Percentiles rank a stretch among this genome's conserved stretches.
These are phyloP conservation scores for Tonatia bakeri DNA, from an alignment of 2,113 vertebrate genomes.

Conservation along the genomic window DNA sequence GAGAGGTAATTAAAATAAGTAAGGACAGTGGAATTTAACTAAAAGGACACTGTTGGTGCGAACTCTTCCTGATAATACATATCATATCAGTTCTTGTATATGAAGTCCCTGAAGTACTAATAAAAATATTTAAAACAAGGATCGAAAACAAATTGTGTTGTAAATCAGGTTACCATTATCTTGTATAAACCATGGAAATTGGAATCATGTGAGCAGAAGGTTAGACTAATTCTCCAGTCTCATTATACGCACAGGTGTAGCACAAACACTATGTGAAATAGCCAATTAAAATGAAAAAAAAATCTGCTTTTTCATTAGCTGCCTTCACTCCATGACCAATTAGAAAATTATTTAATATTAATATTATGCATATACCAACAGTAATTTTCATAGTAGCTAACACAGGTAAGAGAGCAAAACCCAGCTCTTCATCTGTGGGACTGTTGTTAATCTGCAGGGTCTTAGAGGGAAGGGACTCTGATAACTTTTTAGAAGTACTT, in stretches of 20 bases:
- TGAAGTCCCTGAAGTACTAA: constrained; percentile 55
- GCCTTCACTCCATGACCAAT: constrained; percentile 94
- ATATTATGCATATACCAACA: constrained; percentile 92
- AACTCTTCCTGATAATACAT: constrained; percentile 30
- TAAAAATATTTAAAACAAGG: constrained; percentile 68
- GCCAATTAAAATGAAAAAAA: constrained; percentile 94
- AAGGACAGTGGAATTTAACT: not conserved
- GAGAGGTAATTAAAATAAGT: constrained; percentile 62
- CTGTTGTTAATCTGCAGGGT: not conserved
- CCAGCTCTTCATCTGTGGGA: constrained; percentile 8
- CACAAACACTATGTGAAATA: constrained; percentile 90
- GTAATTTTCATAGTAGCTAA: constrained; percentile 86
- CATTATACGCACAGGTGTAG: constrained; percentile 96
- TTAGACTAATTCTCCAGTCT: constrained; percentile 91
- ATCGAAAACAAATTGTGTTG: constrained; percentile 73
- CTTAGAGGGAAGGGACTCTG: not conserved
- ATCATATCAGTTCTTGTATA: constrained; percentile 63
- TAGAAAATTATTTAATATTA: constrained; percentile 94
- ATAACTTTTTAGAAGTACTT: not conserved
- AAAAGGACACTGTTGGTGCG: not conserved
- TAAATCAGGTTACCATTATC: constrained; percentile 84
- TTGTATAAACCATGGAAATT: constrained; percentile 87
- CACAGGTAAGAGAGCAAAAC: constrained; percentile 66
- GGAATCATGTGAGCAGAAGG: constrained; percentile 90
- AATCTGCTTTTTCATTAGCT: constrained; percentile 92